Evolutionary conservation across 2,888 invertebrate species (phyloP), one percentile per base, ranked within the genome.

Genomic region (Perdita meconis): DNA sequence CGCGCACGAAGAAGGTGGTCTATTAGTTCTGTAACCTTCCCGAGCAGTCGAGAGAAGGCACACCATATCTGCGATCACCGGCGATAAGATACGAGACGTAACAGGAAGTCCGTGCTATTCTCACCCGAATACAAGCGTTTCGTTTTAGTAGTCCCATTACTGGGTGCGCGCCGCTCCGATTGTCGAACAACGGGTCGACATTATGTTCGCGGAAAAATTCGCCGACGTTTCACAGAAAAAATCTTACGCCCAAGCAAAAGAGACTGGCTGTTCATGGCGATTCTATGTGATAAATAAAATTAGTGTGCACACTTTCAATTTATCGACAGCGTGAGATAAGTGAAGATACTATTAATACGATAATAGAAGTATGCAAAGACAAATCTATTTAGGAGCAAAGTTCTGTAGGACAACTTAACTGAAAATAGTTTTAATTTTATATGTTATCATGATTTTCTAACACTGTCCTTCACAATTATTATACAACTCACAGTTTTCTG

Each of bases 81-180:
- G 72, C 84, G 91, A 92, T 92, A 92, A 92, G 87, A 87, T 84
- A 72, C 73, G 85, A 84, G 88, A 91, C 90, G 90, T 90, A 89
- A 88, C 90, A 89, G 90, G 88, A 90, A 91, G 88, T 89, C 87
- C 80, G 76, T 82, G 83, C 81, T 68, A 72, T 79, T 84, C 86
- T 84, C 78, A 82, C 84, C 82, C 84, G 86, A 87, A 86, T 89
- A 91, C 90, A 89, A 89, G 89, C 88, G 86, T 89, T 89, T 89
- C 86, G 89, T 90, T 90, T 89, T 86, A 88, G 82, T 83, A 83
- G 66, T 67, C 44, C 59, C 65, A 38, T 22, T 66, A 53, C 74
- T n/a, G 69, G 68, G 24, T 44, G 70, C 71, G 72, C 66, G 67
- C 56, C 79, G 47, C 60, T 38, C 13, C 16, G 22, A 30, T 16